Conservation (phyloP, 1,140 invertebrate species). For the Chionoecetes opilio region DNA sequence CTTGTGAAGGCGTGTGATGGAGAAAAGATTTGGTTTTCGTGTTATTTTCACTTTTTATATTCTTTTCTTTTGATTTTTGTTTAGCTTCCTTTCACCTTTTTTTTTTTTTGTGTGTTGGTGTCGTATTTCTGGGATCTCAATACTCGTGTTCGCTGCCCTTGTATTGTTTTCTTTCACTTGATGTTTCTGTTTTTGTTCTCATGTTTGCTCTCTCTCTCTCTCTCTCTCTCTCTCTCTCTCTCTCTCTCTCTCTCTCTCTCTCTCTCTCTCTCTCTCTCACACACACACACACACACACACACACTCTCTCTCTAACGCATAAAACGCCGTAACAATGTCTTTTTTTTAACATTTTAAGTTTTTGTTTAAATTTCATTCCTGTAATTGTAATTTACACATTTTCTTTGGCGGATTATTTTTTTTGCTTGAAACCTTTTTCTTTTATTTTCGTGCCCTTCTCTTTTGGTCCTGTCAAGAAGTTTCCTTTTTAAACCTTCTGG, state of each 20-base stretch:
- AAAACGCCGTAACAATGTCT: no score
- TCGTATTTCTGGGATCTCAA: background rate
- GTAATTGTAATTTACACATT: background rate
- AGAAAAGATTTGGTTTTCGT: background rate
- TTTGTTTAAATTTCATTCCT: background rate
- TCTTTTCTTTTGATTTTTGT: background rate
- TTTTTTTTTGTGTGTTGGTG: background rate
- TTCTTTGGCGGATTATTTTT: background rate
- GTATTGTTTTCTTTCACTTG: background rate
- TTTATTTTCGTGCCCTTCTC: background rate
- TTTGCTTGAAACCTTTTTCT: background rate
- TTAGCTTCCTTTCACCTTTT: background rate
- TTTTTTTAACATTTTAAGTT: no score
- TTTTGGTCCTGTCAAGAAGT: background rate
- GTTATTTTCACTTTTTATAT: background rate
- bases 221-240: slow-evolving; percentile 9
- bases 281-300: no score
- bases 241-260: slow-evolving; percentile 8
- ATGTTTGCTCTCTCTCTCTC: background rate
- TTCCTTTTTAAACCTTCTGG: slow-evolving; percentile 30
- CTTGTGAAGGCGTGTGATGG: no score
- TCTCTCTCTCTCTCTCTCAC: slow-evolving; percentile 12
- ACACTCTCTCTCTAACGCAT: no score
- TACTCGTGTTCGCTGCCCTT: background rate
- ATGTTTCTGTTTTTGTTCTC: background rate